Base-by-base conservation (phyloP, 2,113 vertebrate species). In the Phocoena phocoena region DNA sequence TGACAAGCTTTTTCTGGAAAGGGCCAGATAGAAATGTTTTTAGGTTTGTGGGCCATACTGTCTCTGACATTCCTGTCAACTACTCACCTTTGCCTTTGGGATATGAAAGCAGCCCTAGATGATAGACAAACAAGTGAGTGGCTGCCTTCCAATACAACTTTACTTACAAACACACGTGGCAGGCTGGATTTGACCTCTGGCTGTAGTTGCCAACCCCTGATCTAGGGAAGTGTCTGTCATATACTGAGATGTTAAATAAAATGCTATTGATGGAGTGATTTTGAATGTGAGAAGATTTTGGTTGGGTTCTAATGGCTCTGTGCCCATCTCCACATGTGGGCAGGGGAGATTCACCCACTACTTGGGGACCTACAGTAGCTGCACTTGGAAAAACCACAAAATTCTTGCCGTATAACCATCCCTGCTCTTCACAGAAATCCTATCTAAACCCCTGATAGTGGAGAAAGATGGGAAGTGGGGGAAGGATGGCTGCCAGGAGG, bases 351-450 rank as follows among this genome's bases (percentile, higher is more conserved):
- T 58, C 36, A 58, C 10, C 4, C 4, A n/a, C 47, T 70, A 14
- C 2, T 38, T 65, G 26, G 0, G 38, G 31, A 88, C 5, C 73
- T 55, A 28, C 1, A 74, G 41, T 60, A 62, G 25, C 44, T 83
- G 25, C n/a, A 68, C 33, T 53, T 95, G 68, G 79, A 85, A 76
- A 70, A 87, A 13, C 17, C 53, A 36, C 13, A 82, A 7, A 82
- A 93, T 79, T 36, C 33, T 88, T 94, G 68, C 50, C 65, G 3
- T 71, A 2, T 85, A 67, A 28, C 38, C 63, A 88, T 73, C 6
- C 4, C 9, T 82, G 20, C 7, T 90, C 33, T 96, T 93, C 21
- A 2, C 38, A 79, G 92, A 88, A 96, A 96, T 88, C 63, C 80
- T 60, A 23, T 71, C 36, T 86, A 60, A 92, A 92, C 53, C 62